These are phyloP conservation scores for Caenorhabditis auriculariae DNA, from an alignment of 2,888 invertebrate genomes.

Conservation along the genomic window DNA sequence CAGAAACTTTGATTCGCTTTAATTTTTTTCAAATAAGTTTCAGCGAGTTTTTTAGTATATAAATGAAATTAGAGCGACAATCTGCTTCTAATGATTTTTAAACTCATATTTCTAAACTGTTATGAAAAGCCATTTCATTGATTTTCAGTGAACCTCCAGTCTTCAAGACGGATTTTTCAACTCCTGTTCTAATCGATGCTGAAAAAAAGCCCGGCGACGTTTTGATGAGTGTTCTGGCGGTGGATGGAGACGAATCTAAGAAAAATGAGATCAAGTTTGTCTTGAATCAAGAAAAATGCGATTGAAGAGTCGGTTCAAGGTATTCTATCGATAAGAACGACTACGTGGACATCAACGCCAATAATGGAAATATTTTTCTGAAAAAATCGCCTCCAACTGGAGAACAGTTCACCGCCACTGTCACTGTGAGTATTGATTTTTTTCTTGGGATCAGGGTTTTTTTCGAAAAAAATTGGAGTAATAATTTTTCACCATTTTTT, in stretches of 20 bases:
- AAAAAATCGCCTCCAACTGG: slow-evolving; percentile 7
- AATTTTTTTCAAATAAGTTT: no score
- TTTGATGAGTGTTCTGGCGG: slow-evolving; percentile 15
- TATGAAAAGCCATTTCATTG: no score
- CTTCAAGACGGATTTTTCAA: slow-evolving; percentile 25
- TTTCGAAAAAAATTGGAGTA: no score
- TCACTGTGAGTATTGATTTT: slow-evolving; percentile 35
- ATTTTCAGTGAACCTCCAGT: slow-evolving; percentile 35
- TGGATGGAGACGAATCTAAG: slow-evolving; percentile 20
- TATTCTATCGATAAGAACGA: slow-evolving; percentile 20
- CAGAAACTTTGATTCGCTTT: no score
- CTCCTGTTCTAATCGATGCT: slow-evolving; percentile 3
- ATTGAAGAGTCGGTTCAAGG: slow-evolving; percentile 1
- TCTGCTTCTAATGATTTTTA: no score
- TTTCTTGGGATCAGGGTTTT: no score
- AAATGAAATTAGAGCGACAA: no score
- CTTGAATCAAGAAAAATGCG: not conserved
- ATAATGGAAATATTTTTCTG: slow-evolving; percentile 18
- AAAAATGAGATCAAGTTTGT: slow-evolving; percentile 5
- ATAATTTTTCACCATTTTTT: no score
- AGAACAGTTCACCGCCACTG: slow-evolving; percentile 5
- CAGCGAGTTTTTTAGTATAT: no score
- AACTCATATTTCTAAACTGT: no score
- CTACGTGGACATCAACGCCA: slow-evolving; percentile 17
- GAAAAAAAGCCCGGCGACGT: slow-evolving; percentile 12